Evolutionary conservation across 30 jellyfish, hydroid and myxozoan genomes (phyloP), one percentile per base, ranked within the genome.

Genomic region (Mastigias papua): DNA sequence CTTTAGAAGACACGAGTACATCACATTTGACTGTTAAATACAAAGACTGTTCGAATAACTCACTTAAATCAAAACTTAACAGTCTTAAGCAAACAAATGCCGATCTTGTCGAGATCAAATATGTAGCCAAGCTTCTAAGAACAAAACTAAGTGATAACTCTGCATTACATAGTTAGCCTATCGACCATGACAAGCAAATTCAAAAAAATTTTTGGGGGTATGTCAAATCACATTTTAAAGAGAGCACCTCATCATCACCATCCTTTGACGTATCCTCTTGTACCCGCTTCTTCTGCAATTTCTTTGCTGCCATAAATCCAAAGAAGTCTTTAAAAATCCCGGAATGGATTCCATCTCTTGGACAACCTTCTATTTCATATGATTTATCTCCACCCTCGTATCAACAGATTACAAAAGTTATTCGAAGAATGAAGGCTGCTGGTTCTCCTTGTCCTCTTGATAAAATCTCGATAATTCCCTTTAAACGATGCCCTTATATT

Each of bases 311-410:
- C 69, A 57, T 57, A 57, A 57, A 57, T 23, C 69, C 69, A 57
- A 17, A 17, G 25, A 57, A 57, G 30, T 57, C 19, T 17, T 57
- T 57, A 17, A 20, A 57, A 57, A 3, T 57, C 4, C 23, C 69
- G 30, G 69, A 57, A 3, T 57, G 25, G 69, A 57, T 57, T 57
- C 69, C 69, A 57, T 19, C 69, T 57, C 69, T 57, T 57, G 30
- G 30, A 57, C 30, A 3, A 19, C 69, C 17, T 20, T 57, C 69
- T 23, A 57, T 57, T 5, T 23, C 30, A 57, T 5, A 6, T 57
- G 69, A 57, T 23, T 57, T 57, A 23, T 5, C 69, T 57, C 69
- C 69, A 57, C 69, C 23, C 8, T 57, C 69, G 19, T 19, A 57
- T 3, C 23, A 57, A 57, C 69, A 57, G 30, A 57, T 57, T 25